phyloP scores from a whole-genome alignment of 2,113 vertebrate genomes.

The Plotosus lineatus region DNA sequence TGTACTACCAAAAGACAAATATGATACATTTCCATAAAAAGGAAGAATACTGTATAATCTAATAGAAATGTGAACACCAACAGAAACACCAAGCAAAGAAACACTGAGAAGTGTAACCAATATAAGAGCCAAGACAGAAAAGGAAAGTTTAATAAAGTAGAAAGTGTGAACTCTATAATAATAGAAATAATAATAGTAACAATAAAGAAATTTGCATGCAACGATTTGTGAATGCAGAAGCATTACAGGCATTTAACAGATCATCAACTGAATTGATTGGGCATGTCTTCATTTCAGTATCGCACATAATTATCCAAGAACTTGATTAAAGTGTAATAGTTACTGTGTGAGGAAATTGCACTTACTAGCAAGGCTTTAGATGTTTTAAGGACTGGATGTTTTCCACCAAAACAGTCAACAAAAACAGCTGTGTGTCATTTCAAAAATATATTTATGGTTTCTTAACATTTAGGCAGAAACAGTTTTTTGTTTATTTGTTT shows the following conservation, averaged over 20 bases:
- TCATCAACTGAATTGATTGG: neutral
- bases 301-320: neutral
- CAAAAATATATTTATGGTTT: neutral
- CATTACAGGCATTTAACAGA: neutral
- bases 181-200: neutral
- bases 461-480: neutral
- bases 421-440: neutral
- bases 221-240: neutral
- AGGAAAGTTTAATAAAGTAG: neutral
- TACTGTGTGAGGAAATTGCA: neutral
- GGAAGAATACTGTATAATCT: no score
- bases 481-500: neutral
- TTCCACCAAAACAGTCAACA: neutral
- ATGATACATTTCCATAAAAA: no score
- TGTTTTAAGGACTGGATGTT: neutral
- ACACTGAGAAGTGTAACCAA: no score
- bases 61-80: no score
- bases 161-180: no score
- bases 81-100: no score
- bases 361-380: neutral
- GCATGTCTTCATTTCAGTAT: neutral
- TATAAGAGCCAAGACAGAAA: neutral
- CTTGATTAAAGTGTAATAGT: neutral
- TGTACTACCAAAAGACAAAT: no score
- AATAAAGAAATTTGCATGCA: neutral